Conservation (phyloP, 2,113 vertebrate species). For the Tonatia bakeri region DNA sequence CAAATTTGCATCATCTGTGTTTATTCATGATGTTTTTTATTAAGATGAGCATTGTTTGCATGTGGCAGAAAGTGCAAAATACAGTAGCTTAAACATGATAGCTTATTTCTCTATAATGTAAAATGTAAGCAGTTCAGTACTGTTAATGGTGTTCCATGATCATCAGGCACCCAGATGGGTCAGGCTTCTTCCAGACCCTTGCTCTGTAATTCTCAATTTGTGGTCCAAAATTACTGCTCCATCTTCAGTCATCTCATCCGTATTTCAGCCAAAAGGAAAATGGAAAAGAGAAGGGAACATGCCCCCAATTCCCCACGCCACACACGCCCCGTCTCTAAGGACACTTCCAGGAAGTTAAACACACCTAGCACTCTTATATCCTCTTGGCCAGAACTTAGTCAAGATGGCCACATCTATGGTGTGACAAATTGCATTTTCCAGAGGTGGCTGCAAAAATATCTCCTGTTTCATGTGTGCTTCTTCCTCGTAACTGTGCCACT, state of each 20-base stretch:
- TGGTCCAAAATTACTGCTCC: neutral
- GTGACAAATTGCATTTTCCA: neutral
- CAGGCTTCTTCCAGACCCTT: neutral
- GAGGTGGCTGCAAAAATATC: neutral
- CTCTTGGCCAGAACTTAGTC: neutral
- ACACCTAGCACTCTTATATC: neutral
- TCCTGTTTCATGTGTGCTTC: neutral
- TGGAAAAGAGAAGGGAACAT: neutral
- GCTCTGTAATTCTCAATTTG: neutral
- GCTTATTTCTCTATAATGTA: neutral
- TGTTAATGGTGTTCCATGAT: neutral
- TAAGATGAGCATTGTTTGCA: neutral
- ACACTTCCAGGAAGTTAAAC: neutral
- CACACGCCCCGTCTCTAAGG: neutral
- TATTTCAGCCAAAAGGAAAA: neutral
- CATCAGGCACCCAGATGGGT: neutral
- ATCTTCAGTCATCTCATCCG: neutral
- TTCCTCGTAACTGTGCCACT: neutral
- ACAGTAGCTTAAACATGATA: neutral
- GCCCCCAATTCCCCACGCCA: too few species aligned
- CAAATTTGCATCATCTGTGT: neutral
- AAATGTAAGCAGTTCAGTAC: neutral
- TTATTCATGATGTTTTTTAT: conserved; percentile 1
- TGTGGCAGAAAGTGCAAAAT: neutral
- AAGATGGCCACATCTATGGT: neutral